phyloP scores from a whole-genome alignment of 2,888 invertebrate genomes.

The Tetropium fuscum region DNA sequence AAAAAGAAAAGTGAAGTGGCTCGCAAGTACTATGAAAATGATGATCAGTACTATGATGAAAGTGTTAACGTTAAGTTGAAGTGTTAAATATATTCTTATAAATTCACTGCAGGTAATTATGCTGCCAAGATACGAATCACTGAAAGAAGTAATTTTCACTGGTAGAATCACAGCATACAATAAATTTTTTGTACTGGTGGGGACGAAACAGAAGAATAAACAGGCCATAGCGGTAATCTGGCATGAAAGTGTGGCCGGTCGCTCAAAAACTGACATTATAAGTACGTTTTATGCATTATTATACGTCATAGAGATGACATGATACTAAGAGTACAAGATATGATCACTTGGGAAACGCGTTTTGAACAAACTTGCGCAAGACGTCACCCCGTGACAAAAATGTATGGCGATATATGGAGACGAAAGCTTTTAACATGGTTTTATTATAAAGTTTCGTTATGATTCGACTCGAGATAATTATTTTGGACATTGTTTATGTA shows the following conservation, averaged over 20 bases:
- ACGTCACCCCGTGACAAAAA: too few relatives aligned
- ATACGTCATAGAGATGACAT: too few relatives aligned
- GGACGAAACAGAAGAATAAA: neutral
- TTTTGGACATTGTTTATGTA: too few relatives aligned
- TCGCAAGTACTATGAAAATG: neutral
- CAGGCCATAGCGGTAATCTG: neutral
- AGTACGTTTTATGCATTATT: too few relatives aligned
- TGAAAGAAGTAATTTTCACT: slow-evolving; percentile 3
- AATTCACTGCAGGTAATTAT: neutral
- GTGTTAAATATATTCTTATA: neutral
- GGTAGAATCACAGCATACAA: neutral
- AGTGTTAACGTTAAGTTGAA: neutral
- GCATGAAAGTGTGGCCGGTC: slow-evolving; percentile 1
- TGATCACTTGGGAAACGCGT: too few relatives aligned
- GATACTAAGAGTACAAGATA: too few relatives aligned
- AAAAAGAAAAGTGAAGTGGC: neutral
- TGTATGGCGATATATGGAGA: too few relatives aligned
- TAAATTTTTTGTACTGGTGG: neutral
- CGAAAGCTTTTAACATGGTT: too few relatives aligned
- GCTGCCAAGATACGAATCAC: neutral
- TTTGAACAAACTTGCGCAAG: too few relatives aligned
- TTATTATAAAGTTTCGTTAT: too few relatives aligned
- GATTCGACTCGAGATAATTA: too few relatives aligned
- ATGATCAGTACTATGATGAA: neutral
- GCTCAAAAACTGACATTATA: slow-evolving; percentile 3